phyloP scores from a whole-genome alignment of 2,797 vertebrate species.

The Danio aesculapii region DNA sequence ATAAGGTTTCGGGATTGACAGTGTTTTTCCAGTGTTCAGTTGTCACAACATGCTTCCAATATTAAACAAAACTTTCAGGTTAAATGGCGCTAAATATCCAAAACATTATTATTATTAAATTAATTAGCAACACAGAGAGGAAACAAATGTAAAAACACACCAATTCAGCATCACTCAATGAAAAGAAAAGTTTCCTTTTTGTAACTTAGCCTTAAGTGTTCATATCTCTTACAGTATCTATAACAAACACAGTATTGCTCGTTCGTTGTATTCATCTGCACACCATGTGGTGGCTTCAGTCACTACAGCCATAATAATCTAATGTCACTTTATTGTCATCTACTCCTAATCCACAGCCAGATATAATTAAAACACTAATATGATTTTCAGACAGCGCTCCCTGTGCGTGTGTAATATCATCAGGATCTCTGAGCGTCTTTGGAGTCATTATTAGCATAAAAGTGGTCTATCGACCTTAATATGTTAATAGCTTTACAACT shows the following conservation, averaged over 20 bases:
- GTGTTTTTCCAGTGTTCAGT: conserved; percentile 8
- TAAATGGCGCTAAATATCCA: neutral
- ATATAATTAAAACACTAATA: conserved; percentile 52
- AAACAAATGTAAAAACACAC: neutral
- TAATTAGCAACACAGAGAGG: neutral
- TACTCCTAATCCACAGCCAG: conserved; percentile 66
- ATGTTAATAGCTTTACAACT: conserved; percentile 33
- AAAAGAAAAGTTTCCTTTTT: too few species aligned
- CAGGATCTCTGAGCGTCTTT: conserved; percentile 2
- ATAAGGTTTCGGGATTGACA: neutral
- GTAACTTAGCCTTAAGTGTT: neutral
- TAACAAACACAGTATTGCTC: neutral
- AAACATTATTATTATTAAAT: neutral
- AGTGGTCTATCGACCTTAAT: conserved; percentile 7
- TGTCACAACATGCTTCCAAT: conserved; percentile 20
- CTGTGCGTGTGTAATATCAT: conserved; percentile 20
- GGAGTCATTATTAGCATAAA: conserved; percentile 29
- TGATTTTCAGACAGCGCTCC: conserved; percentile 17
- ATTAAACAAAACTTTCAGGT: neutral
- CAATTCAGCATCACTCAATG: neutral
- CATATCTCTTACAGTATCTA: neutral
- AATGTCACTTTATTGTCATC: conserved; percentile 23
- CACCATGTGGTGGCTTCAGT: neutral
- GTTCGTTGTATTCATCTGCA: neutral
- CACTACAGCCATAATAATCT: conserved; percentile 10